Base-by-base conservation (phyloP, 2,888 invertebrate genomes). In the Tenthredo distinguenda region DNA sequence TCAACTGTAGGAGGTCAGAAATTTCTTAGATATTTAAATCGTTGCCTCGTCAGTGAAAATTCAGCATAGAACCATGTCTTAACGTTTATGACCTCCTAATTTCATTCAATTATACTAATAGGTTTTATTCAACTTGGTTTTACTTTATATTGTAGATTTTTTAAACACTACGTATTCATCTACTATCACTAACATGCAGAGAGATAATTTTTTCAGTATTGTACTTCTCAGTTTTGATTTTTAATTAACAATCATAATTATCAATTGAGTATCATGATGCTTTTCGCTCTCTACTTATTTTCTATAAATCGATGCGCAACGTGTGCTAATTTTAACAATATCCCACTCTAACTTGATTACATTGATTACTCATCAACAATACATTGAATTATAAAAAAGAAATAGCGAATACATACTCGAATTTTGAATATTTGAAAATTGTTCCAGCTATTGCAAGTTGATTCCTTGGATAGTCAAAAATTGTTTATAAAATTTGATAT, bases 201-300 rank as follows among this genome's bases (percentile, higher is more conserved):
- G 31, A 62, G 10, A 81, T 81, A 9, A 40, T 62, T 81, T 34
- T 12, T 62, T 81, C 81, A 76, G 43, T 18, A 84, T 84, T 84
- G 21, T 84, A 84, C 43, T 62, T 47, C 72, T 50, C 77, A 34
- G 50, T 86, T 40, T 50, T 86, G 58, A 86, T 50, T 87, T 55
- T 76, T 81, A 82, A 87, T 55, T 77, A 84, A 37, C 58, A 81
- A 81, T 40, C 26, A 81, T 81, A 47, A 76, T 47, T 26, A 77
- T 77, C 77, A n/a, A 50, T 77, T 34, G 55, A 34, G 7, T 15
- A 31, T 77, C 31, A 18, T 77, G 26, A 26, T 77, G 9, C 15
- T 77, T 77, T 77, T 18, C n/a, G 2, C 34, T 77, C 34, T 55
- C 34, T 77, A 77, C 55, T 50, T 34, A 26, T 34, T 47, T 34